Evolutionary conservation across 2,113 vertebrate genomes (phyloP).

Genomic region (Vanacampus margaritifer): DNA sequence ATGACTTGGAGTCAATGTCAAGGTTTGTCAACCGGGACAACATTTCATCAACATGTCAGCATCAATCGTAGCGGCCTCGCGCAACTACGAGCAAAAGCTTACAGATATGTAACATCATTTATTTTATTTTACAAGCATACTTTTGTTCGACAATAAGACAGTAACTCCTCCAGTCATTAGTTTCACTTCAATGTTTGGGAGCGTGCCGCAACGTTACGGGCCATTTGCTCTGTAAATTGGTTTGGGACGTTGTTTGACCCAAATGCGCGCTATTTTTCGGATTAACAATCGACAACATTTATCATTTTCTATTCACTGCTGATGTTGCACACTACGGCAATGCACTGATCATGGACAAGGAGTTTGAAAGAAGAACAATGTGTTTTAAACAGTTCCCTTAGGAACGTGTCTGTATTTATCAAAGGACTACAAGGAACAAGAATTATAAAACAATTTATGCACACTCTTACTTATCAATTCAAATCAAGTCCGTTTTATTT

Average conservation of each 20-base stretch:
- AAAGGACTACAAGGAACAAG: no score
- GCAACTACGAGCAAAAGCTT: neutral
- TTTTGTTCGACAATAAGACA: neutral
- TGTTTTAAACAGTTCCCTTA: no score
- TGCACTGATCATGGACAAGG: neutral
- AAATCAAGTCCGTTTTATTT: no score
- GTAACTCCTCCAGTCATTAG: neutral
- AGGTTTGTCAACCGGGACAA: neutral
- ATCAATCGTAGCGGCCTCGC: neutral
- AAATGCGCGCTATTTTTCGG: neutral
- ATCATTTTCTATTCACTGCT: neutral
- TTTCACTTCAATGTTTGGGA: neutral
- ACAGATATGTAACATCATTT: neutral
- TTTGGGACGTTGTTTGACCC: conserved; percentile 1
- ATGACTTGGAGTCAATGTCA: neutral
- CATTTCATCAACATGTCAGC: neutral
- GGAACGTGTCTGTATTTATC: no score
- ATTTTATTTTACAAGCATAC: neutral
- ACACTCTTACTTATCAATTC: no score
- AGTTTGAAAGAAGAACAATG: no score
- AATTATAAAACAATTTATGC: no score
- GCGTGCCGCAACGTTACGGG: neutral
- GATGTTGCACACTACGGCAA: neutral
- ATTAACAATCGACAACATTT: neutral
- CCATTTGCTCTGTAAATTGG: conserved; percentile 4